phyloP scores from a whole-genome alignment of 2,888 invertebrate genomes.

The Cheilosia soror region DNA sequence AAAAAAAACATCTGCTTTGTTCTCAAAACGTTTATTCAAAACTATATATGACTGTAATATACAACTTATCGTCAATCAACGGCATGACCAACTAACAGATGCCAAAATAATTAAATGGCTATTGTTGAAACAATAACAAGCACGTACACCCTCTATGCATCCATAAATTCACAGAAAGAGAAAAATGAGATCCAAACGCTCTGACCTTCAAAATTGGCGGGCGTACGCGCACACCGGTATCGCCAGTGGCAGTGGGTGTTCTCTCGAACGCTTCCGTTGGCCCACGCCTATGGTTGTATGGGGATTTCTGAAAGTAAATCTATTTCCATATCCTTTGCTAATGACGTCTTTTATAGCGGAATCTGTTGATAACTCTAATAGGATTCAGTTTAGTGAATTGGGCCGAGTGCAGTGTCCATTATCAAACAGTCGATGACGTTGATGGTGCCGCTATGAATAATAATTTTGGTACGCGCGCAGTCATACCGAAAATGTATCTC shows the following conservation, averaged over 20 bases:
- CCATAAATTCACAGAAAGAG: not conserved
- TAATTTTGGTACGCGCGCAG: conserved; percentile 18
- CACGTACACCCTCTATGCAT: not conserved
- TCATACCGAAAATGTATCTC: not conserved
- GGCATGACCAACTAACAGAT: conserved; percentile 33
- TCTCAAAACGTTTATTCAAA: not conserved
- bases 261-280: conserved; percentile 25
- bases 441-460: not conserved
- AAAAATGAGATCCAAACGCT: conserved; percentile 1
- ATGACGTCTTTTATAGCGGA: conserved; percentile 5
- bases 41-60: not conserved
- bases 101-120: conserved; percentile 41
- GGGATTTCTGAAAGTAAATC: conserved; percentile 39
- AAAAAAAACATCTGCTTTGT: not conserved
- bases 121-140: conserved; percentile 34
- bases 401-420: conserved; percentile 10
- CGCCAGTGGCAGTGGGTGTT: not conserved
- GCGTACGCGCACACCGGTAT: conserved; percentile 31
- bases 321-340: conserved; percentile 44
- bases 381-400: not conserved
- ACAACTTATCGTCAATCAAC: conserved; percentile 25
- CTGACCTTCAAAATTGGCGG: conserved; percentile 55
- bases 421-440: conserved; percentile 2
- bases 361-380: conserved; percentile 3
- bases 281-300: not conserved